Base-by-base conservation (phyloP, 2,888 invertebrate genomes). In the Schrankia costaestrigalis region DNA sequence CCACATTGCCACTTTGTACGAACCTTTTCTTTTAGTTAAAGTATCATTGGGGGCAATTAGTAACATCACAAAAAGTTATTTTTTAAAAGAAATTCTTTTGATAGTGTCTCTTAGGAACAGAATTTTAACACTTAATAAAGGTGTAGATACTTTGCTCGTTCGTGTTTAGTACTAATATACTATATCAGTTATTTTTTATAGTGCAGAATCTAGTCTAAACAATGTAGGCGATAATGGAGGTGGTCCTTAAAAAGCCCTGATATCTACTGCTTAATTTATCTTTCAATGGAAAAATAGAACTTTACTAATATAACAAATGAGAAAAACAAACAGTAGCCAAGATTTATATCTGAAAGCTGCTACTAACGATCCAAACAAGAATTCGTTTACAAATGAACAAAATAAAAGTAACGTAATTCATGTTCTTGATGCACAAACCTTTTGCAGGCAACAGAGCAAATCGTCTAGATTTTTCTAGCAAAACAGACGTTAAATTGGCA, bases 401-500 rank as follows among this genome's bases (percentile, higher is more conserved):
- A 69, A 67, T 66, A 61, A 57, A 47, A 39, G 53, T 46, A 56
- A 58, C 56, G 53, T 57, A 61, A 63, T 61, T 61, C 58, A 41
- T 37, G 51, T 46, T 41, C 51, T 48, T 60, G 57, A 58, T 56
- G 51, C 50, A 51, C 51, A 39, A n/a, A 56, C 51, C 51, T 56
- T 58, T 53, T 52, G 42, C 49, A 57, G 47, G 30, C 43, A 56
- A 48, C 55, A 47, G 63, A 64, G 62, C 56, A 62, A 72, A 73
- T 71, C 61, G 54, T 41, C 59, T 63, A 63, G 67, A 67, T 62
- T 74, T 69, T 67, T 68, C 61, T 57, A 62, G 53, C 52, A 54
- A 58, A 66, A 67, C 58, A 63, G 47, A 62, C 56, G 63, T 47
- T 55, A 63, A 61, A 66, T 66, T 70, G 67, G 58, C 64, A 74